These are phyloP conservation scores for Araneus ventricosus DNA, from an alignment of 1,140 invertebrate species.

Conservation along the genomic window DNA sequence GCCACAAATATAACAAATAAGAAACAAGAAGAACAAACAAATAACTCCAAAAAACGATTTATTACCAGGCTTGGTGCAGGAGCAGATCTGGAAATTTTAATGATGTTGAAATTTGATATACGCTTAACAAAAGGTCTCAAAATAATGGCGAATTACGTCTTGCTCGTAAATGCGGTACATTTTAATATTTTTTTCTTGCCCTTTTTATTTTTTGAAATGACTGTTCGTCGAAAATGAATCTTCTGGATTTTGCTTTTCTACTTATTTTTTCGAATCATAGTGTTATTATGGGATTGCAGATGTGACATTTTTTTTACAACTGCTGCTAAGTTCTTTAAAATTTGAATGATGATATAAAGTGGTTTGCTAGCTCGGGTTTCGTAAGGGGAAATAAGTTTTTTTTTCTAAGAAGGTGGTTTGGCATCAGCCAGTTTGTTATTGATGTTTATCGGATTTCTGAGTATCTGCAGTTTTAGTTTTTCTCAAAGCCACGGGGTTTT, in stretches of 20 bases:
- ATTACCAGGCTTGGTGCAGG: not conserved
- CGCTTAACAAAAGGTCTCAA: constrained; percentile 60
- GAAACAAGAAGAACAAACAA: constrained; percentile 53
- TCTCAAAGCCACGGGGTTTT: no score
- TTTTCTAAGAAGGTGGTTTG: not conserved
- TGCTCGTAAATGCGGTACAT: not conserved
- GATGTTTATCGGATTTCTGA: not conserved
- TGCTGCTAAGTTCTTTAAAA: not conserved
- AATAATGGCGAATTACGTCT: constrained; percentile 69
- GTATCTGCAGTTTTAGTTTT: no score
- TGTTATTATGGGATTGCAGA: constrained; percentile 17
- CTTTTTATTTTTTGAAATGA: constrained; percentile 34
- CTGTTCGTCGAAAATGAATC: constrained; percentile 52
- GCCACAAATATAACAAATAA: constrained; percentile 68
- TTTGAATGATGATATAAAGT: constrained; percentile 10
- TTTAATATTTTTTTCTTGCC: not conserved
- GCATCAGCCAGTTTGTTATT: not conserved
- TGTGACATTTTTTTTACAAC: not conserved
- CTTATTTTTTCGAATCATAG: not conserved
- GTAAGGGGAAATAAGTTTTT: not conserved
- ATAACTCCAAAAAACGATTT: constrained; percentile 62
- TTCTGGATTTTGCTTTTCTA: not conserved
- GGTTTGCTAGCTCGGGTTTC: not conserved
- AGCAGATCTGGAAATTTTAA: constrained; percentile 66
- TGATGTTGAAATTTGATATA: constrained; percentile 69